phyloP scores from a whole-genome alignment of 2,888 invertebrate species.

The Hypercompe scribonia region DNA sequence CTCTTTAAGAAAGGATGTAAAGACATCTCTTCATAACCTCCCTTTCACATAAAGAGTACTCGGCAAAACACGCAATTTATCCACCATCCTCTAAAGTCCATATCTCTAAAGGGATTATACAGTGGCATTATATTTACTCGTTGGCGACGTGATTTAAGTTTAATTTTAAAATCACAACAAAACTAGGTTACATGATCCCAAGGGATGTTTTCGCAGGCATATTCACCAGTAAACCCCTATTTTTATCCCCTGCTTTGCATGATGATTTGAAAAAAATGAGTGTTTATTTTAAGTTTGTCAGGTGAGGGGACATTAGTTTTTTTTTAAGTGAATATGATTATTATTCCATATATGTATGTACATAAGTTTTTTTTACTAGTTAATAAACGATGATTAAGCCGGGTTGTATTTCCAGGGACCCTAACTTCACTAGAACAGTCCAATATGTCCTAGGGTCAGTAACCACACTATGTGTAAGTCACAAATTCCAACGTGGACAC shows the following conservation, averaged over 20 bases:
- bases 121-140: neutral
- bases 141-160: slow-evolving; percentile 28
- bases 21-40: no score
- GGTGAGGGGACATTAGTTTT: neutral
- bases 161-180: slow-evolving; percentile 38
- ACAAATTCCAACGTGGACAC: no score
- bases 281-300: neutral
- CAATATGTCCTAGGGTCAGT: no score
- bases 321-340: neutral
- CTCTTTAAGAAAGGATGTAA: no score
- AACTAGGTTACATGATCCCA: slow-evolving; percentile 13
- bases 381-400: no score
- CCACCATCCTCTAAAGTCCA: neutral
- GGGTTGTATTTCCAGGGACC: no score
- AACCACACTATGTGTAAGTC: no score
- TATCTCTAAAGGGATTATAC: neutral
- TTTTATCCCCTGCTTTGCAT: slow-evolving; percentile 22
- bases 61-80: neutral
- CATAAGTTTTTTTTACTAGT: no score
- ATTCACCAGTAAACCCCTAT: slow-evolving; percentile 33
- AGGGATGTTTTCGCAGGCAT: slow-evolving; percentile 26
- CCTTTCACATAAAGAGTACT: neutral
- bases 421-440: no score
- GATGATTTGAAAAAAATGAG: neutral
- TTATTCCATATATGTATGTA: neutral